Base-by-base conservation (phyloP, 2,113 vertebrate species). In the Damaliscus lunatus region DNA sequence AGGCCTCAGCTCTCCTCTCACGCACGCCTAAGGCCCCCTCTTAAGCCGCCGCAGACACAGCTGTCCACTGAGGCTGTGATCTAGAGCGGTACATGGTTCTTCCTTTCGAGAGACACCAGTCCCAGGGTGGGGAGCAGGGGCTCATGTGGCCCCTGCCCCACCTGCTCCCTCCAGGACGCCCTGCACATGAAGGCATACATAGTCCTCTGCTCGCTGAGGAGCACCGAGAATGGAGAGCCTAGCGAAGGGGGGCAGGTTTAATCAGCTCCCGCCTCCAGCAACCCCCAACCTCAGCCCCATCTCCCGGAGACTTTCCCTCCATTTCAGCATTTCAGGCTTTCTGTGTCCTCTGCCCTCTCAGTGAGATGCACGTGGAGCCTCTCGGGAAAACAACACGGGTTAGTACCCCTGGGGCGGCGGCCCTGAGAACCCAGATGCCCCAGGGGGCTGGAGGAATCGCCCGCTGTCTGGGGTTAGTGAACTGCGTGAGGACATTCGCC, bases 401-500 rank as follows among this genome's bases (percentile, higher is more conserved):
- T 33, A 67, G 9, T 27, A 40, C 12, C 82, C 43, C 6, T 10
- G 25, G 31, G 11, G 21, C 31, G 4, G 17, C 19, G 2, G 1
- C 25, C 36, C 21, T 8, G 85, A 62, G 62, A 40, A 31, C 57
- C 33, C 43, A 40, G 82, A 46, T 31, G 48, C 53, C 52, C n/a
- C 43, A 11, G n/a, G n/a, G 10, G 33, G 25, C 43, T 3, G 50
- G 88, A 17, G 17, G 3, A 25, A 8, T 25, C 19, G 25, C 15
- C 17, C 3, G 0, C 25, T 46, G 19, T 12, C n/a, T 6, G 17
- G 43, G 50, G 31, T 16, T 48, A 16, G 2, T 2, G 21, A 85
- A 50, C 50, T 5, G 0, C 11, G 0, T 3, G 60, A 36, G 31
- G 27, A n/a, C 6, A 3, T 27, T 13, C 9, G 25, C 84, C 57